Conservation (phyloP, 2,113 vertebrate species). For the Colius striatus region DNA sequence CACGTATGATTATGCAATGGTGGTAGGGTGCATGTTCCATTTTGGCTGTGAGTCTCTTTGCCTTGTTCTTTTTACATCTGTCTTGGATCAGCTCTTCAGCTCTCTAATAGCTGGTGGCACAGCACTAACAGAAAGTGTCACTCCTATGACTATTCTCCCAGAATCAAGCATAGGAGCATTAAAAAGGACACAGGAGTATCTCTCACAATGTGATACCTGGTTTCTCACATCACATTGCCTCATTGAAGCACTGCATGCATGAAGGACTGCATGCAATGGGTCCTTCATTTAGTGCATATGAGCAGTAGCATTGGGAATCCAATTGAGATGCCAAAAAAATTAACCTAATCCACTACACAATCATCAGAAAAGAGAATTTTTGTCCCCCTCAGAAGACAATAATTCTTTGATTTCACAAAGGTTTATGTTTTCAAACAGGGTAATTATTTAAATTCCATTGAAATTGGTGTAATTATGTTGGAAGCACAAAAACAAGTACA, state of each 20-base stretch:
- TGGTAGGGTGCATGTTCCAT: background rate
- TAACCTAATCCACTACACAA: background rate
- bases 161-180: accelerated
- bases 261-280: background rate
- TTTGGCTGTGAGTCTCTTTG: background rate
- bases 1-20: background rate
- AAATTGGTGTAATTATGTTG: background rate
- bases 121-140: background rate
- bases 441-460: background rate
- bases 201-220: accelerated
- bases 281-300: background rate
- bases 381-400: background rate
- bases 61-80: background rate
- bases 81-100: background rate
- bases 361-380: background rate
- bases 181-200: background rate
- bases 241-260: background rate
- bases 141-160: accelerated
- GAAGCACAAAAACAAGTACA: background rate
- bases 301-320: background rate
- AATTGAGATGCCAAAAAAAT: background rate
- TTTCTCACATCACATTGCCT: accelerated
- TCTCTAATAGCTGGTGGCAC: background rate
- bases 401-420: background rate
- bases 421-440: background rate